Conservation (phyloP, 2,113 vertebrate genomes). For the Chaenogobius annularis region DNA sequence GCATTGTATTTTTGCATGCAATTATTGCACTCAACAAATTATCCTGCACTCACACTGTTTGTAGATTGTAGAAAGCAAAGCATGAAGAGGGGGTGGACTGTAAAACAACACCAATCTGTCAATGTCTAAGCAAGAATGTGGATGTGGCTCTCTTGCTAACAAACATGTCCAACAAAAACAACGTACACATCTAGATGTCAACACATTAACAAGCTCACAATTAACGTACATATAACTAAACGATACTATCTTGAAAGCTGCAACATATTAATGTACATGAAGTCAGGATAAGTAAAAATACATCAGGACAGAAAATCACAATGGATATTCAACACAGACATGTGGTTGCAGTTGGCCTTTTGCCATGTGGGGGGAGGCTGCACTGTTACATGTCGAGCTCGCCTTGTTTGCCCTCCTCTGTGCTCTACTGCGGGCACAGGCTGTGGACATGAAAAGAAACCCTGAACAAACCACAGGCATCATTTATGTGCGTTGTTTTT, state of each 20-base stretch:
- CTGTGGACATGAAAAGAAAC: slow-evolving; percentile 47
- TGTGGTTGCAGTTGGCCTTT: slow-evolving; percentile 31
- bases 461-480: slow-evolving; percentile 53
- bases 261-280: not conserved
- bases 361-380: slow-evolving; percentile 13
- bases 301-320: not conserved
- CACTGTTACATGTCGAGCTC: slow-evolving; percentile 22
- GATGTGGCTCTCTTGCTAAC: not conserved
- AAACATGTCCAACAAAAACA: not conserved
- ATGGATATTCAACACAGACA: slow-evolving; percentile 19
- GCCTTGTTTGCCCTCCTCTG: slow-evolving; percentile 28
- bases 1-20: slow-evolving; percentile 17
- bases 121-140: slow-evolving; percentile 37
- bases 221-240: not conserved
- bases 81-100: slow-evolving; percentile 35
- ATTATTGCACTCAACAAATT: slow-evolving; percentile 25
- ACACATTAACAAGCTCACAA: not conserved
- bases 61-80: slow-evolving; percentile 22
- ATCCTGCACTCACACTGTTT: slow-evolving; percentile 26
- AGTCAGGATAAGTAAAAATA: not conserved
- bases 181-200: not conserved
- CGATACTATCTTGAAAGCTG: not conserved
- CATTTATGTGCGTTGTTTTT: not conserved
- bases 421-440: slow-evolving; percentile 42
- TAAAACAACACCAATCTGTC: slow-evolving; percentile 36